Percentiles rank a stretch among this genome's conserved stretches.
These are phyloP conservation scores for Mactromeris polynyma DNA, from an alignment of 2,888 invertebrate species.

Conservation along the genomic window DNA sequence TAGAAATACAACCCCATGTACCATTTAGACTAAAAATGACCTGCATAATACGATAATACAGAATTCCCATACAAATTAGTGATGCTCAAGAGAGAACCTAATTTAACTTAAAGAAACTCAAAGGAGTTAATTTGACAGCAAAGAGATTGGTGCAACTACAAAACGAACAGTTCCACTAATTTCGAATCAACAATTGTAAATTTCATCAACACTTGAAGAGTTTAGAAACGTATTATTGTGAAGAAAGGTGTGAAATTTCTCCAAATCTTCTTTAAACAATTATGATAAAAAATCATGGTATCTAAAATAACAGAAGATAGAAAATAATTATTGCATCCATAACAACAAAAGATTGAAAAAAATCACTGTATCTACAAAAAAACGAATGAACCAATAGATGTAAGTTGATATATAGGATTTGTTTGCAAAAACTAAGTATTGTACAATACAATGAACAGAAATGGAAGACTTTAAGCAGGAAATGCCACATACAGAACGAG, in stretches of 20 bases:
- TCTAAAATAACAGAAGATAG: not conserved
- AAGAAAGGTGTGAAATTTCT: not conserved
- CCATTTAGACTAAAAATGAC: not conserved
- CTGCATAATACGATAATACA: not conserved
- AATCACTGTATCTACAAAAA: too few species aligned
- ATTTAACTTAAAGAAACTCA: conserved; percentile 13
- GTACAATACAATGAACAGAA: too few species aligned
- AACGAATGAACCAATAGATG: too few species aligned
- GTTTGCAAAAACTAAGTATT: too few species aligned
- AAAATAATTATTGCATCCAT: not conserved
- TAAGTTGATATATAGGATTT: too few species aligned
- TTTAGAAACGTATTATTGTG: not conserved
- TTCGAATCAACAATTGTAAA: not conserved
- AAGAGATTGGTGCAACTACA: not conserved
- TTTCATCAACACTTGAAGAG: not conserved
- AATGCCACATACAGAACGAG: too few species aligned
- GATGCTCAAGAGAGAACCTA: not conserved
- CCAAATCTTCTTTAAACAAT: not conserved
- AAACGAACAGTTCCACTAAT: not conserved
- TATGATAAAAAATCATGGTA: not conserved
- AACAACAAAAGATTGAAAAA: not conserved
- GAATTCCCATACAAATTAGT: not conserved
- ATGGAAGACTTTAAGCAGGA: too few species aligned
- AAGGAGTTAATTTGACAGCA: conserved; percentile 20
- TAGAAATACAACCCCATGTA: not conserved